phyloP scores from a whole-genome alignment of 2,797 vertebrate species.

The Aselliscus stoliczkanus region DNA sequence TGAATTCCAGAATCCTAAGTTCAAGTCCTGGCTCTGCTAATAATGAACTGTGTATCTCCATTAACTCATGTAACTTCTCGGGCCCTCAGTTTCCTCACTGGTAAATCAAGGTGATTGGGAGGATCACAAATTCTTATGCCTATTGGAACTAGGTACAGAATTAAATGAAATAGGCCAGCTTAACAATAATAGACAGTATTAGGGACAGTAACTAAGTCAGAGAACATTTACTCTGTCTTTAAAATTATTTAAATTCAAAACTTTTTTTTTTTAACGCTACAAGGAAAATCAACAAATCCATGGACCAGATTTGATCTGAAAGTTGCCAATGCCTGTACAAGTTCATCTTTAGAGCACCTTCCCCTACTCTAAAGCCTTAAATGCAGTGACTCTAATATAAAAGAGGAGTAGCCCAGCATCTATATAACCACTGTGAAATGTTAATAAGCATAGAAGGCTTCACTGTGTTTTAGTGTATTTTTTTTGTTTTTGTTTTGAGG shows the following conservation, averaged over 20 bases:
- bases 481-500: too few species aligned
- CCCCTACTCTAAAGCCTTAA: neutral
- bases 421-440: neutral
- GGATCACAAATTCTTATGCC: neutral
- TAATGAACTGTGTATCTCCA: neutral
- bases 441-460: neutral
- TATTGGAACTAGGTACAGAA: neutral
- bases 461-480: neutral
- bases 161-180: neutral
- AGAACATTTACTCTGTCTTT: neutral
- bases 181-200: neutral
- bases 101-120: neutral
- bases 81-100: neutral
- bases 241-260: constrained; percentile 11
- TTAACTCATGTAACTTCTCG: neutral
- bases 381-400: neutral
- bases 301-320: neutral
- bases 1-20: neutral
- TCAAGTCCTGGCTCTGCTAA: neutral
- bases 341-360: neutral
- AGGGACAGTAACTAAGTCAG: neutral
- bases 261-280: neutral
- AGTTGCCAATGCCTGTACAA: neutral
- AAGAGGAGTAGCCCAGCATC: neutral
- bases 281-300: neutral